These are phyloP conservation scores for Lamproptera curius DNA, from an alignment of 2,888 invertebrate species.

Conservation along the genomic window DNA sequence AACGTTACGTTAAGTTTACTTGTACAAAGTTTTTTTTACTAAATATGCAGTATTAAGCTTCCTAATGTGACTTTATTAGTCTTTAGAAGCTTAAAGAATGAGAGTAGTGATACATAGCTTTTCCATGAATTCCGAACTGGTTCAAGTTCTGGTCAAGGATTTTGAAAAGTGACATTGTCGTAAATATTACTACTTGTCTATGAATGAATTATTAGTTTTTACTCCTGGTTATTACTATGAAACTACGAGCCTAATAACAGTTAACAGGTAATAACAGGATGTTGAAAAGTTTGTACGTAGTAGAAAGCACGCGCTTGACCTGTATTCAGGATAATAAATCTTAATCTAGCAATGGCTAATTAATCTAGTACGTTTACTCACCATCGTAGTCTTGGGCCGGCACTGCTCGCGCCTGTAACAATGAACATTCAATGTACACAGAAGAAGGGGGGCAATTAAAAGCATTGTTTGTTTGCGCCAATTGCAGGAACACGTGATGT, in stretches of 20 bases:
- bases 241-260: neutral
- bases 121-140: too few species aligned
- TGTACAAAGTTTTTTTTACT: too few species aligned
- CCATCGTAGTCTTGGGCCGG: constrained; percentile 76
- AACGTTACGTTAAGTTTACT: too few species aligned
- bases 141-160: too few species aligned
- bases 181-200: neutral
- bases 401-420: constrained; percentile 65
- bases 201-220: neutral
- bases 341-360: neutral
- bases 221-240: neutral
- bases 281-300: neutral
- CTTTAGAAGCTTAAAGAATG: too few species aligned
- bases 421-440: constrained; percentile 47
- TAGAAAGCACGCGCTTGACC: too few species aligned
- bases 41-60: too few species aligned
- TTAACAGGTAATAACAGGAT: neutral
- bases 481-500: constrained; percentile 19
- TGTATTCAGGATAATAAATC: neutral
- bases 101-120: too few species aligned
- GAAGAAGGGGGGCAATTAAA: constrained; percentile 43
- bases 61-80: too few species aligned
- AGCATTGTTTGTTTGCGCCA: constrained; percentile 37
- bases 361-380: constrained; percentile 37
- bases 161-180: neutral